Percentiles rank a stretch among this genome's conserved stretches.
phyloP scores from a whole-genome alignment of 2,113 vertebrate species.

The Malurus alboscapulatus region DNA sequence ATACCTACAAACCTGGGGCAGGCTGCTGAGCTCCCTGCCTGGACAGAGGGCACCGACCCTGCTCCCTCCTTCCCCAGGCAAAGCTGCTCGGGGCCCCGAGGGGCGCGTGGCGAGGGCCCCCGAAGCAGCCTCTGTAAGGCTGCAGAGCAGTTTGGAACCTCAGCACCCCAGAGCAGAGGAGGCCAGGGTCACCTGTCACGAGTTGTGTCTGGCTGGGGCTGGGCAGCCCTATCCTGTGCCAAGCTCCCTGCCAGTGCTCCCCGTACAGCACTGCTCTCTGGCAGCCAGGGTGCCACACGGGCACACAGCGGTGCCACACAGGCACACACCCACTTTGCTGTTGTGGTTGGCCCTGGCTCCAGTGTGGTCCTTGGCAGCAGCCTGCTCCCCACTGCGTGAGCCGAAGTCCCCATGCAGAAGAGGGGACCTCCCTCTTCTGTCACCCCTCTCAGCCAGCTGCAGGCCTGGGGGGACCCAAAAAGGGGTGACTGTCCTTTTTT shows the following conservation, averaged over 20 bases:
- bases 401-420: accelerated
- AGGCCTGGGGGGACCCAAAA: background rate
- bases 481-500: constrained; percentile 20
- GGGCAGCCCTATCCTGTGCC: background rate
- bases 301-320: accelerated
- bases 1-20: accelerated
- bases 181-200: accelerated
- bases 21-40: background rate
- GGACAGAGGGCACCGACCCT: background rate
- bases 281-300: background rate
- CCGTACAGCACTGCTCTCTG: background rate
- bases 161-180: background rate
- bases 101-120: accelerated
- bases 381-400: background rate
- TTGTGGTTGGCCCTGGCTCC: background rate
- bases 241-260: background rate
- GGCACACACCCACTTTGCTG: background rate
- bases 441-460: background rate
- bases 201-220: background rate
- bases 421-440: background rate
- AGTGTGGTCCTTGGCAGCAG: background rate
- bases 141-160: background rate
- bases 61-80: background rate
- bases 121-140: background rate
- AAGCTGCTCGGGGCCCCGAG: accelerated